Evolutionary conservation across 1,140 invertebrate species (phyloP).

Genomic region (Habropoda laboriosa): DNA sequence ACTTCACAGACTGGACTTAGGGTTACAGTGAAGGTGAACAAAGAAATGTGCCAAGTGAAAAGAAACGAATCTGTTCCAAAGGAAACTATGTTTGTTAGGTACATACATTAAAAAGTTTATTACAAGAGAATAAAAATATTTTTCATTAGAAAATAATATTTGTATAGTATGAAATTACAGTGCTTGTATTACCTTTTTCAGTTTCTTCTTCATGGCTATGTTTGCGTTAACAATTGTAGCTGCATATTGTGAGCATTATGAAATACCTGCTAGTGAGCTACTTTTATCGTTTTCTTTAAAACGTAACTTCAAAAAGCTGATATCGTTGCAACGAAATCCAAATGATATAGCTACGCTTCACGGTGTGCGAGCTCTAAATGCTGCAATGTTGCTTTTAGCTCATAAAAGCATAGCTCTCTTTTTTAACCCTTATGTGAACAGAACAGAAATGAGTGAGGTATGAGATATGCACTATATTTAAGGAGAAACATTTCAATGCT

Average conservation of each 20-base stretch:
- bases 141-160: background rate
- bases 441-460: conserved; percentile 86
- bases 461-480: background rate
- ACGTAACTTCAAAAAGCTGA: conserved; percentile 83
- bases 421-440: conserved; percentile 87
- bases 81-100: conserved; percentile 82
- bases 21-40: conserved; percentile 82
- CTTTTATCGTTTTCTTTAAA: conserved; percentile 86
- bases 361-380: conserved; percentile 87
- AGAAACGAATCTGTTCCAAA: conserved; percentile 71
- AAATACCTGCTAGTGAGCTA: conserved; percentile 73
- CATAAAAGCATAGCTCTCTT: conserved; percentile 90
- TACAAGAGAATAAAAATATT: background rate
- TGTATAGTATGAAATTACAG: background rate
- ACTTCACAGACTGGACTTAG: conserved; percentile 80
- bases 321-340: conserved; percentile 81
- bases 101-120: conserved; percentile 6
- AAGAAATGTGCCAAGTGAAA: conserved; percentile 84
- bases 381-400: conserved; percentile 84
- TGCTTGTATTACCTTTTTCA: conserved; percentile 57
- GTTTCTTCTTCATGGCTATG: conserved; percentile 72
- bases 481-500: background rate
- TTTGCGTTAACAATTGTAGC: conserved; percentile 71
- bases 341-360: conserved; percentile 86
- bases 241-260: conserved; percentile 74